Percentiles rank a stretch among this genome's conserved stretches.
Conservation (phyloP, 2,797 vertebrate species). For the Triplophysa yarkandensis region DNA sequence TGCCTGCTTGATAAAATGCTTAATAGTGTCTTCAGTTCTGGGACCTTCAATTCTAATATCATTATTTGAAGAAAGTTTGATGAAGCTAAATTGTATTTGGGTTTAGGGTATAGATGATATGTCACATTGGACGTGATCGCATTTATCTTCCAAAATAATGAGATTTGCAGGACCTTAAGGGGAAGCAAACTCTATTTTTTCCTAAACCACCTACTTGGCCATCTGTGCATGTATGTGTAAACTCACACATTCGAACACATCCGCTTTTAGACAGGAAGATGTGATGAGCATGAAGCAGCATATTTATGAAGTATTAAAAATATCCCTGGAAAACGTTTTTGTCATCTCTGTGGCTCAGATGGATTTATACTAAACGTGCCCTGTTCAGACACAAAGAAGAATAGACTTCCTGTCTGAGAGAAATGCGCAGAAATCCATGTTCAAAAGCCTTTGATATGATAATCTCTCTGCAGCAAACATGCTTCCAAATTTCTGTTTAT, state of each 20-base stretch:
- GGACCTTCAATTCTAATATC: not conserved
- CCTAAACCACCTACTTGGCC: slow-evolving; percentile 25
- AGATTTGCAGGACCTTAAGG: slow-evolving; percentile 21
- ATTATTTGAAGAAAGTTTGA: not conserved
- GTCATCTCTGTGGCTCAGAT: slow-evolving; percentile 49
- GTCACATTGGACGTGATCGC: too few species aligned
- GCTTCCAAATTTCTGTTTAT: not conserved
- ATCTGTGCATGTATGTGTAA: slow-evolving; percentile 34
- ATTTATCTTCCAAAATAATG: slow-evolving; percentile 19
- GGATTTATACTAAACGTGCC: not conserved
- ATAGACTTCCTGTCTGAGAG: not conserved
- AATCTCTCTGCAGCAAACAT: not conserved
- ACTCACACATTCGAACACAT: slow-evolving; percentile 30
- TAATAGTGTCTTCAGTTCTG: not conserved
- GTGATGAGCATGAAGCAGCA: slow-evolving; percentile 66
- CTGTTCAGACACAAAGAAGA: slow-evolving; percentile 11
- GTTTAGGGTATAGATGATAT: not conserved
- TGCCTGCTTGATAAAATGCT: not conserved
- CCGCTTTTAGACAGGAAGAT: slow-evolving; percentile 32
- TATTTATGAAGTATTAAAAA: slow-evolving; percentile 69
- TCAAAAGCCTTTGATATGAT: not conserved
- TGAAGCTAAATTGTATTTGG: not conserved
- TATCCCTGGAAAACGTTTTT: slow-evolving; percentile 54
- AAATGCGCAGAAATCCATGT: not conserved
- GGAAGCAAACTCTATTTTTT: slow-evolving; percentile 34